Evolutionary conservation across 2,113 vertebrate species (phyloP), one percentile per base, ranked within the genome.

Genomic region (Naja naja): DNA sequence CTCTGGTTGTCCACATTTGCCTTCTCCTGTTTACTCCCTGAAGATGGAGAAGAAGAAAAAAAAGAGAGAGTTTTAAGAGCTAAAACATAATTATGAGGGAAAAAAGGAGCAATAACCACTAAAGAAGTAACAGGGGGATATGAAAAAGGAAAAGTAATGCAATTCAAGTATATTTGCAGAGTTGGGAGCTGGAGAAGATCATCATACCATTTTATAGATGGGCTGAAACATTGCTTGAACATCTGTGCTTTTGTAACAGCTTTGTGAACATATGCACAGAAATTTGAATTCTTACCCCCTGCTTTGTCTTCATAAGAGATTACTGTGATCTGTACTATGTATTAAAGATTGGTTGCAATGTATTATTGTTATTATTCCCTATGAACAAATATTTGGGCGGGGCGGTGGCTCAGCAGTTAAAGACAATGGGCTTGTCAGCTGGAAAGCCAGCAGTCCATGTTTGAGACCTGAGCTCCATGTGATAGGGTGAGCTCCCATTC

Each of bases 1-100:
- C 94, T 96, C 85, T 3, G 93, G 25, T 96, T 60, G 0, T 87
- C 94, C 55, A 96, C 94, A n/a, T 6, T 69, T 49, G 93, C 95
- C 55, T 95, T 93, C 0, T 93, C 25, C 88, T 5, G 85, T 92
- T 96, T 97, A 2, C 39, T 7, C 55, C 90, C 98, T 98, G 94
- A 25, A 95, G 94, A 81, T 90, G n/a, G 89, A 93, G 27, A 20
- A 25, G 43, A 53, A 0, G 1, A 8, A 34, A 10, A 85, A 20
- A 7, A 3, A 90, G 47, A 94, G 53, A 43, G 55, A 69, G 2
- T 88, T 60, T 47, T 52, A 1, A 30, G 22, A 53, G 55, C 45
- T 25, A 20, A 34, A 43, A 88, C 27, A 25, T 87, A 92, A 87
- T 69, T 27, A 20, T 34, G 27, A 5, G 53, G 49, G 5, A 0